A percentile compares a stretch with the other conserved stretches of the same genome.
Conservation (phyloP, 53 echinoderm and acorn worm species). For the Crossaster papposus region DNA sequence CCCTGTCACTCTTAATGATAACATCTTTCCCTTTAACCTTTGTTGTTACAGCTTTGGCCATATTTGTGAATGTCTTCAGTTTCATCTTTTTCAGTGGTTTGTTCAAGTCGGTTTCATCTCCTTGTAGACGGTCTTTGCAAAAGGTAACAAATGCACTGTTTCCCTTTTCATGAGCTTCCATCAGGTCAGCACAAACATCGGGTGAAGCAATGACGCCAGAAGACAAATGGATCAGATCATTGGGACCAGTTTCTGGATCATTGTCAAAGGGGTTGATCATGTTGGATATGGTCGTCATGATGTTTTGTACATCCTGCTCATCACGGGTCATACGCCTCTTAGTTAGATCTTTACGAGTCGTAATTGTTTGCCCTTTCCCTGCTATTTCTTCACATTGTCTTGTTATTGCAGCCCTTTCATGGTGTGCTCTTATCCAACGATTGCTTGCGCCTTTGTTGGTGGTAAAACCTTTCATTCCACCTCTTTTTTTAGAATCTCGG, state of each 20-base stretch:
- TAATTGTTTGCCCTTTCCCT: neutral
- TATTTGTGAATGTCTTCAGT: constrained; percentile 54
- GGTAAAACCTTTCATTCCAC: constrained; percentile 45
- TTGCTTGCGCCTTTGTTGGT: constrained; percentile 44
- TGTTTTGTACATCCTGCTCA: constrained; percentile 31
- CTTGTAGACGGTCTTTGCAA: constrained; percentile 37
- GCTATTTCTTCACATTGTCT: constrained; percentile 69
- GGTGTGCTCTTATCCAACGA: constrained; percentile 60
- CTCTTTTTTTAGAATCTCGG: constrained; percentile 66
- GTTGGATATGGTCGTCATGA: constrained; percentile 35
- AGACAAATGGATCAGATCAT: constrained; percentile 57
- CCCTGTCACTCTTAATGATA: constrained; percentile 36
- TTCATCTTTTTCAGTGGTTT: constrained; percentile 58
- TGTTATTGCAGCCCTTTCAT: constrained; percentile 60
- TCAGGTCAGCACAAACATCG: constrained; percentile 42
- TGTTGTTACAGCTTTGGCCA: constrained; percentile 20
- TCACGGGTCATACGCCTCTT: constrained; percentile 25
- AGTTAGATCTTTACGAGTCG: neutral
- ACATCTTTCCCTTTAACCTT: constrained; percentile 61
- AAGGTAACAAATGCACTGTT: constrained; percentile 34
- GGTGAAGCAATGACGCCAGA: constrained; percentile 66
- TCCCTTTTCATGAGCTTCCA: constrained; percentile 58
- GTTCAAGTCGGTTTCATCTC: constrained; percentile 7
- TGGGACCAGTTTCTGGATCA: constrained; percentile 12
- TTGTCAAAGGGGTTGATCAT: constrained; percentile 69